These are phyloP conservation scores for Colletes collaris DNA, from an alignment of 2,888 invertebrate genomes.

Conservation along the genomic window DNA sequence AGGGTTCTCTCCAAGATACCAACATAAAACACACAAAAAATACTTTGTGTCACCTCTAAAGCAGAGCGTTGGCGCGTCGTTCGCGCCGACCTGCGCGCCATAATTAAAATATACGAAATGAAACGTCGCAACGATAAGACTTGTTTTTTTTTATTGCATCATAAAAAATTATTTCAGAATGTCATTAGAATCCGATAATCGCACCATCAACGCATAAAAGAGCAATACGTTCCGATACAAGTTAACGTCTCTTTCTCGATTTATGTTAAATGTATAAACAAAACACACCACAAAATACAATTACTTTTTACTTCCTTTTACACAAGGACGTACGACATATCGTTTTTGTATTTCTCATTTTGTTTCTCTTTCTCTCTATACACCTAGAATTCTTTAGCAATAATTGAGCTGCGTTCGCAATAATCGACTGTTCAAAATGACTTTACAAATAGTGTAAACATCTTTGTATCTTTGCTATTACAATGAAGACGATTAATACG, in stretches of 20 bases:
- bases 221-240: slow-evolving; percentile 37
- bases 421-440: slow-evolving; percentile 32
- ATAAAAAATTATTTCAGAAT: slow-evolving; percentile 23
- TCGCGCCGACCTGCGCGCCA: background rate
- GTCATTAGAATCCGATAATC: slow-evolving; percentile 17
- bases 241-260: slow-evolving; percentile 22
- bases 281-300: slow-evolving; percentile 48
- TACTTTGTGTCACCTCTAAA: slow-evolving; percentile 30
- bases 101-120: slow-evolving; percentile 4
- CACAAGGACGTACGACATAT: slow-evolving; percentile 36
- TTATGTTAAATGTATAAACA: slow-evolving; percentile 37
- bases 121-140: slow-evolving; percentile 40
- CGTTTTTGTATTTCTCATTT: background rate
- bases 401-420: slow-evolving; percentile 51
- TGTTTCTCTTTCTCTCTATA: slow-evolving; percentile 19
- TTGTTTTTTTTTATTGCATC: slow-evolving; percentile 11
- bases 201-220: slow-evolving; percentile 43
- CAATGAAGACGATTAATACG: slow-evolving; percentile 52
- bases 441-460: slow-evolving; percentile 57
- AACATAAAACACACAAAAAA: slow-evolving; percentile 20
- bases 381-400: slow-evolving; percentile 24
- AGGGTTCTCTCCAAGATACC: background rate
- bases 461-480: slow-evolving; percentile 49
- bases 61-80: slow-evolving; percentile 37
- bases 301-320: slow-evolving; percentile 19